Evolutionary conservation across 1,140 invertebrate species (phyloP), one percentile per base, ranked within the genome.

Genomic region (Megathymus violae): DNA sequence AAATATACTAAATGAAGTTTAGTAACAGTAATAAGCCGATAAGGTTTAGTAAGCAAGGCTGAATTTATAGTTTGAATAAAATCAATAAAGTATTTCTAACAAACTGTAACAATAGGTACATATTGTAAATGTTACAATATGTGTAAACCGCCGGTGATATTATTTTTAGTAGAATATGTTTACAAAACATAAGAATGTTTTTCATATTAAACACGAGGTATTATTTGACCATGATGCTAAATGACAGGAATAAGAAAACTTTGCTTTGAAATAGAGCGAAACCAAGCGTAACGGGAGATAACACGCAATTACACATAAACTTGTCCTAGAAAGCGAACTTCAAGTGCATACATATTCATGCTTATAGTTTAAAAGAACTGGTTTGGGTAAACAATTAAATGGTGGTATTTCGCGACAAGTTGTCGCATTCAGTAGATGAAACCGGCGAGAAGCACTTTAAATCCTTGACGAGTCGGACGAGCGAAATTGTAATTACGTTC

Each of bases 241-340:
- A 15, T 2, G 16, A 51, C 10, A 5, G 11, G 34, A 22, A 36
- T 13, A 52, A 66, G 25, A 36, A 69, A 68, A 76, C 74, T 70
- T 62, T 11, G 7, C n/a, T 36, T 59, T 72, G 70, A 71, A 71
- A 82, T 78, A 67, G 62, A 71, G 59, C 58, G 73, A 74, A 76
- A 46, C 67, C 65, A 65, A 73, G 67, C 76, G 79, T 77, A 67
- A 78, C 74, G 64, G 58, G 50, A 73, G 67, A 72, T 73, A 80
- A 80, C 59, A 61, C 70, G 54, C 64, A 74, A 76, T 74, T 68
- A 64, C 51, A 27, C 60, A 76, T 65, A 73, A 76, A 71, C 64
- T 67, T 58, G 47, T 43, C 25, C 34, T 58, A 58, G 62, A 58
- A 64, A 64, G 64, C 34, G 19, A 48, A 61, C 16, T n/a, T 47